Base-by-base conservation (phyloP, 2,888 invertebrate genomes). In the Chrysomela aeneicollis region DNA sequence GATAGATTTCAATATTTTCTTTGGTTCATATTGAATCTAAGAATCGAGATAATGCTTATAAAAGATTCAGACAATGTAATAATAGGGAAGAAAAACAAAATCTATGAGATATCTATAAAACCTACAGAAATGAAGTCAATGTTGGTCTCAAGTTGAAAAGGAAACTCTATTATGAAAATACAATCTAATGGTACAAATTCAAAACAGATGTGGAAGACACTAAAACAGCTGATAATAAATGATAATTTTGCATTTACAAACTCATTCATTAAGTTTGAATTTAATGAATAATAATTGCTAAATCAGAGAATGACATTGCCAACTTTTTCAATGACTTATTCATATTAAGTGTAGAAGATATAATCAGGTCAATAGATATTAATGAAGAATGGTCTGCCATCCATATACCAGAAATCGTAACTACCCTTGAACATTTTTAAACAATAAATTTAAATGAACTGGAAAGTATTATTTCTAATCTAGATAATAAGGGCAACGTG, bases 351-450 rank as follows among this genome's bases (percentile, higher is more conserved):
- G 21, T 50, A 50, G 50, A 22, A 21, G 50, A 50, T 50, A 50
- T 50, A 19, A 50, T 50, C 21, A n/a, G 19, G 2, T 50, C 50
- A 1, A 50, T 50, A 50, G 50, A 50, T 19, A 18, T 21, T 9
- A 50, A 50, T 21, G 50, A 50, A 21, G 50, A 50, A 50, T 50
- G 50, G 21, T 50, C 50, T 50, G 21, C 50, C 50, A 50, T 50
- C 19, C 50, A 50, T 21, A 5, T 21, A 50, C 50, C 50, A 50
- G 22, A 21, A 50, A 50, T 50, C 21, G 18, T 3, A 50, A 50
- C 19, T 50, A 50, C 50, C 50, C 50, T 50, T 4, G 50, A 21
- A 50, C 8, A 50, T 50, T 50, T 50, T 10, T 21, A 21, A 50
- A 12, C 50, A 18, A 3, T 50, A 2, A 50, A 21, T 21, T 10